phyloP scores from a whole-genome alignment of 1,140 invertebrate species.

The Drosophila miranda region DNA sequence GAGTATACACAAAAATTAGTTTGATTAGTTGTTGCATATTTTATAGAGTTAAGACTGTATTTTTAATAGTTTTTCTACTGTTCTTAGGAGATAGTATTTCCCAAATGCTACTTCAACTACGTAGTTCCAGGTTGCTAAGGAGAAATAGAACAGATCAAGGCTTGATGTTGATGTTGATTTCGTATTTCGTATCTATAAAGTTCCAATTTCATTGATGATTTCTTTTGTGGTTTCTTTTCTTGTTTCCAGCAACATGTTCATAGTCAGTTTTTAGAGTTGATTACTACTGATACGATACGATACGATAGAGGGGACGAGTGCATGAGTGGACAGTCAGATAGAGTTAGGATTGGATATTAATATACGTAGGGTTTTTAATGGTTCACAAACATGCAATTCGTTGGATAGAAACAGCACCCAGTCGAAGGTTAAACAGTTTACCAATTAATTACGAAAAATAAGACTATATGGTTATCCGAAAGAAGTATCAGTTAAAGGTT shows the following conservation, averaged over 20 bases:
- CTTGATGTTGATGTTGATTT: slow-evolving; percentile 53
- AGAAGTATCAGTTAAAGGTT: no score
- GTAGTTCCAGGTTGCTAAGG: slow-evolving; percentile 67
- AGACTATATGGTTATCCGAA: no score
- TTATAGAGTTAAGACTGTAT: neutral
- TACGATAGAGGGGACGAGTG: slow-evolving; percentile 27
- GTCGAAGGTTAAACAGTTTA: no score
- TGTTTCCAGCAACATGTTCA: slow-evolving; percentile 79
- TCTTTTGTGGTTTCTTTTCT: slow-evolving; percentile 32
- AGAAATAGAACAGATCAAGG: slow-evolving; percentile 68
- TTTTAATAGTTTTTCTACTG: slow-evolving; percentile 50
- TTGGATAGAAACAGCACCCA: no score
- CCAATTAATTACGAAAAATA: no score
- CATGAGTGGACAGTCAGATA: neutral
- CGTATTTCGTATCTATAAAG: slow-evolving; percentile 35
- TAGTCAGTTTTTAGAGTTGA: slow-evolving; percentile 73
- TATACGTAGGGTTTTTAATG: slow-evolving; percentile 18
- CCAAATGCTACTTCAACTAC: slow-evolving; percentile 72
- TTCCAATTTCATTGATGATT: slow-evolving; percentile 70
- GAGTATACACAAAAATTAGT: neutral
- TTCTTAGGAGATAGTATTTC: slow-evolving; percentile 46
- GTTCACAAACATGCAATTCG: slow-evolving; percentile 6
- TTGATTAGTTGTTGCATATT: slow-evolving; percentile 6
- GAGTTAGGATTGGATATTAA: slow-evolving; percentile 33
- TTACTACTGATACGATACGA: slow-evolving; percentile 33